phyloP scores from a whole-genome alignment of 2,888 invertebrate species.

The Drosophila colorata region DNA sequence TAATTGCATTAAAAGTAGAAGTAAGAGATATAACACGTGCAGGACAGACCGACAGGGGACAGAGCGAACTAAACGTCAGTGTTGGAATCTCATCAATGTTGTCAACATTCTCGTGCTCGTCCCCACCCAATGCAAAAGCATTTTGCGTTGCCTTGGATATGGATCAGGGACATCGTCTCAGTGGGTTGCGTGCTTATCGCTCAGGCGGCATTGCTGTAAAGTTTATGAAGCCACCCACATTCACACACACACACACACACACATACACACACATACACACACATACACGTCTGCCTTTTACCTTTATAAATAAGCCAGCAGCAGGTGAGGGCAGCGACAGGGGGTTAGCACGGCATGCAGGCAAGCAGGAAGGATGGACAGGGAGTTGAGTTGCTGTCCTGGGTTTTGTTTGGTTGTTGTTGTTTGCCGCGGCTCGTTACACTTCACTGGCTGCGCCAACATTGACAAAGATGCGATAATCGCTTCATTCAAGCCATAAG shows the following conservation, averaged over 20 bases:
- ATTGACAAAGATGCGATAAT: constrained; percentile 80
- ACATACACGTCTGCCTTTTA: constrained; percentile 25
- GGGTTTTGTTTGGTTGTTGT: constrained; percentile 48
- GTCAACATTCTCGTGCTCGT: constrained; percentile 23
- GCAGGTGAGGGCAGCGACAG: neutral
- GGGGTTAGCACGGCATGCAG: neutral
- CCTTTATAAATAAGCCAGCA: constrained; percentile 47
- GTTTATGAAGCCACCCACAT: constrained; percentile 53
- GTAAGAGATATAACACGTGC: neutral
- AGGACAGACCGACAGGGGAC: neutral
- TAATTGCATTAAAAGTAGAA: constrained; percentile 61
- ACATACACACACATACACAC: constrained; percentile 14
- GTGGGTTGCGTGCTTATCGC: constrained; percentile 30
- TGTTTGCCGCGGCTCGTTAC: constrained; percentile 59
- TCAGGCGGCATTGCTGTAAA: constrained; percentile 43
- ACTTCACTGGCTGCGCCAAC: constrained; percentile 66
- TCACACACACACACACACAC: constrained; percentile 3
- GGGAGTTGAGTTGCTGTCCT: constrained; percentile 21
- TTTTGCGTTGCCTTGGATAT: constrained; percentile 39
- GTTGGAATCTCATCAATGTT: constrained; percentile 41
- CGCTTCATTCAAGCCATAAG: constrained; percentile 76
- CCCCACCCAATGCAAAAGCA: constrained; percentile 27
- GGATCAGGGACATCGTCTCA: constrained; percentile 26
- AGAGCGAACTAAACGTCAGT: constrained; percentile 36
- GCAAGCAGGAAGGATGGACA: constrained; percentile 11